These are phyloP conservation scores for Porites cylindrica DNA, from an alignment of 92 coral and sea anemone species.

Conservation along the genomic window DNA sequence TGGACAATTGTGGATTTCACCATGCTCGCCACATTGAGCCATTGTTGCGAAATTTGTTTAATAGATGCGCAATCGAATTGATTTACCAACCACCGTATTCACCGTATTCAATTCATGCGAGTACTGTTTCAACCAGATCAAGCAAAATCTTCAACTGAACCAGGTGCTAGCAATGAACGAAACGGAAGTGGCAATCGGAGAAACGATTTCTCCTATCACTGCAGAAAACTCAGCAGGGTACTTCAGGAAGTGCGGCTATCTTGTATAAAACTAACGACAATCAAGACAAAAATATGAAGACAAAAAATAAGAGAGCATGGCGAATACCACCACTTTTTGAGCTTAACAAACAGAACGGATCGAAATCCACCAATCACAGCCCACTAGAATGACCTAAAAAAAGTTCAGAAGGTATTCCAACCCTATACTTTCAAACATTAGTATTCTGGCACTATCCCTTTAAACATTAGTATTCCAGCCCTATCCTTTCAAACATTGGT, in stretches of 20 bases:
- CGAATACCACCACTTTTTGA: too few species aligned
- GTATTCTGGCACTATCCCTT: too few species aligned
- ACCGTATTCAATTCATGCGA: conserved; percentile 61
- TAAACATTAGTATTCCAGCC: too few species aligned
- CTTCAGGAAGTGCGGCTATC: neutral
- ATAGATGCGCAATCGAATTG: conserved; percentile 46
- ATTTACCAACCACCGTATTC: conserved; percentile 79
- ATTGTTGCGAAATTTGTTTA: conserved; percentile 52
- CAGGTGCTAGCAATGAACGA: conserved; percentile 54
- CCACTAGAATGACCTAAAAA: too few species aligned
- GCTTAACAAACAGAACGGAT: too few species aligned
- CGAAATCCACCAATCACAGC: too few species aligned
- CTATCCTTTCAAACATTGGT: too few species aligned
- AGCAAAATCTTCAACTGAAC: conserved; percentile 58
- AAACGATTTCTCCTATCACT: conserved; percentile 51
- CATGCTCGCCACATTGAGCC: conserved; percentile 66
- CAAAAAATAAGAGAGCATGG: neutral
- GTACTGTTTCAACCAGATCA: conserved; percentile 65
- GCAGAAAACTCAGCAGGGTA: conserved; percentile 63
- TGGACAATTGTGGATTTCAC: conserved; percentile 83
- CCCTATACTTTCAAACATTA: too few species aligned
- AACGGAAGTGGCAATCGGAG: conserved; percentile 60
- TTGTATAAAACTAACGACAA: neutral
- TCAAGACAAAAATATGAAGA: neutral
- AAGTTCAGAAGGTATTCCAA: too few species aligned